These are phyloP conservation scores for Chelonus formosanus DNA, from an alignment of 2,888 invertebrate genomes.

Conservation along the genomic window DNA sequence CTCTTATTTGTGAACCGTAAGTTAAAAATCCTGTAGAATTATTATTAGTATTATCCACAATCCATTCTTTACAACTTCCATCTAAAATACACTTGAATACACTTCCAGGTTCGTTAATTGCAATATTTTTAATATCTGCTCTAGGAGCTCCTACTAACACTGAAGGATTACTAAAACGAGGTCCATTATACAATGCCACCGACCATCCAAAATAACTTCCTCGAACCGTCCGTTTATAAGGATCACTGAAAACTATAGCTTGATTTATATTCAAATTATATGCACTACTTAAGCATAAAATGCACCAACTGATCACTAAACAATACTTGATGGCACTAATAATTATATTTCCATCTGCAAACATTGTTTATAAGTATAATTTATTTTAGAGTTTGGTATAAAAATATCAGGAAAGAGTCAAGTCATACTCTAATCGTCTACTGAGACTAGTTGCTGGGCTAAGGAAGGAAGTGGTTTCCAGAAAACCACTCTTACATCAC, in stretches of 20 bases:
- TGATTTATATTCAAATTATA: constrained; percentile 50
- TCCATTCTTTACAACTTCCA: constrained; percentile 47
- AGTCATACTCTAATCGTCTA: constrained; percentile 13
- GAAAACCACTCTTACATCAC: constrained; percentile 47
- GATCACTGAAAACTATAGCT: constrained; percentile 52
- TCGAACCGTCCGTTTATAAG: constrained; percentile 33
- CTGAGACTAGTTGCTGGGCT: constrained; percentile 26
- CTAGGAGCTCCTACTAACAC: constrained; percentile 58
- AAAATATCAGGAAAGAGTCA: constrained; percentile 16
- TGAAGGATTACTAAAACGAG: constrained; percentile 35
- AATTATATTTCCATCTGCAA: constrained; percentile 13
- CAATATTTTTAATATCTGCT: constrained; percentile 41
- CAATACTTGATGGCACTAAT: constrained; percentile 25
- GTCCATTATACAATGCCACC: constrained; percentile 46
- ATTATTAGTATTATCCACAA: constrained; percentile 32
- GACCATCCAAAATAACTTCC: constrained; percentile 57
- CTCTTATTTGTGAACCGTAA: constrained; percentile 33
- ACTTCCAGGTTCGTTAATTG: constrained; percentile 50
- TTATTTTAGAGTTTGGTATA: neutral
- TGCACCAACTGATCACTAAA: constrained; percentile 25
- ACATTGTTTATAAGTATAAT: neutral
- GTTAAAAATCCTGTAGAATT: neutral
- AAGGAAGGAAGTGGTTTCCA: constrained; percentile 47
- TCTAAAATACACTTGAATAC: constrained; percentile 53
- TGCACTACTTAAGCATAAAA: constrained; percentile 19